Evolutionary conservation across 2,888 invertebrate species (phyloP), one percentile per base, ranked within the genome.

Genomic region (Apodemia duryi): DNA sequence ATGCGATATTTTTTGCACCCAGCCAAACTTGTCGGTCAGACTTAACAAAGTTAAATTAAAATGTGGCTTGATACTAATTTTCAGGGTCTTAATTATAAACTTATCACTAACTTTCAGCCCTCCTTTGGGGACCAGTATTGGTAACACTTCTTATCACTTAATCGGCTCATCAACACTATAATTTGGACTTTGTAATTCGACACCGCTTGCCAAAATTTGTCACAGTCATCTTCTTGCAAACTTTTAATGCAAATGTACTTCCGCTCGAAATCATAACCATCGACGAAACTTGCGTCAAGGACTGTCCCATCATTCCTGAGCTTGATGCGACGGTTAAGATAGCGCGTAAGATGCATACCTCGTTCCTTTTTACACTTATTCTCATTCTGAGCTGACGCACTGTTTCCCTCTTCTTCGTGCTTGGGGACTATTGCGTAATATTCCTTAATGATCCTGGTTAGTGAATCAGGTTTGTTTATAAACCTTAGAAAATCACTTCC

Each of bases 81-180:
- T 21, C 21, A 54, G 21, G 54, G 6, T 54, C 54, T 54, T 54
- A 10, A 21, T 54, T 21, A 3, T 54, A 54, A 10, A 54, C 54
- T 54, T 21, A 54, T 54, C 54, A 54, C 54, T 54, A 6, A 21
- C 21, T 54, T 7, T 54, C 35, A 35, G 6, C 6, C 35, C 6
- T 35, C 35, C 6, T 35, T 35, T 6, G 35, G 35, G 35, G 35
- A 6, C 54, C 13, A 13, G 13, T 54, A 54, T 21, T 54, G 54
- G 2, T 21, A 21, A 54, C 29, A 10, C 54, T 54, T 54, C n/a
- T 54, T 54, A 54, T 54, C 54, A 28, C 54, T 54, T 54, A 54
- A 54, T 54, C 54, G 54, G n/a, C 54, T 54, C 54, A 54, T 54
- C 54, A 54, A 21, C 54, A 54, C 54, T 54, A 54, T 54, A 54